These are phyloP conservation scores for Bos javanicus DNA, from an alignment of 2,113 vertebrate species.

Conservation along the genomic window DNA sequence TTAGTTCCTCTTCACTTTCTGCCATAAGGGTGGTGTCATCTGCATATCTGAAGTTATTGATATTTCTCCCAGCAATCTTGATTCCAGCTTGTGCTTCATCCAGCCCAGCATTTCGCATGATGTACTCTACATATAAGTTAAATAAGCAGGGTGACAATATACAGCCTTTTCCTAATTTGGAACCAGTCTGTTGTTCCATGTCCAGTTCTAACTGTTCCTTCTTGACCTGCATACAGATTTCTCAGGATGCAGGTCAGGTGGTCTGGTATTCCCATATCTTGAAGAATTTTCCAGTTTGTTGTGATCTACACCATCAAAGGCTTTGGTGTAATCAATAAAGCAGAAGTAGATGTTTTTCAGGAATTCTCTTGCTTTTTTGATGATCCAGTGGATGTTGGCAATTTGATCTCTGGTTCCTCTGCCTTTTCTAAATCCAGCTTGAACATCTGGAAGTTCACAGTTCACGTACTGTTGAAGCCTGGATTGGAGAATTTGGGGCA, in stretches of 20 bases:
- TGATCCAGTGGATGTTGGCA: neutral
- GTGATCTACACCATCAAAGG: neutral
- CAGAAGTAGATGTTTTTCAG: neutral
- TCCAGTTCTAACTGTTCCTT: neutral
- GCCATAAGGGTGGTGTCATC: neutral
- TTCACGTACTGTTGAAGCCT: neutral
- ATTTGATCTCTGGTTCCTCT: neutral
- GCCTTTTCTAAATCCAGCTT: neutral
- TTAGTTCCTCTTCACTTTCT: neutral
- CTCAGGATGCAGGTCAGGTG: neutral
- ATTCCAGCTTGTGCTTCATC: neutral
- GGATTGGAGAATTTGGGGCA: neutral
- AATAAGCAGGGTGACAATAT: neutral
- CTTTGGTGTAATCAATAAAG: neutral
- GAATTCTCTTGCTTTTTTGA: neutral
- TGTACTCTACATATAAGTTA: neutral
- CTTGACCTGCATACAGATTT: neutral
- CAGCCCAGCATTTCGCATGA: neutral
- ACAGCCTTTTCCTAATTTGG: neutral
- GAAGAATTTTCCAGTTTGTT: neutral
- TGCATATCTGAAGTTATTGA: neutral
- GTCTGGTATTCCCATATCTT: neutral
- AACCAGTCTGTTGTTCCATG: neutral
- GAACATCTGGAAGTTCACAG: neutral
- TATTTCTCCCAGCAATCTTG: neutral